Base-by-base conservation (phyloP, 2,888 invertebrate genomes). In the Celastrina argiolus region DNA sequence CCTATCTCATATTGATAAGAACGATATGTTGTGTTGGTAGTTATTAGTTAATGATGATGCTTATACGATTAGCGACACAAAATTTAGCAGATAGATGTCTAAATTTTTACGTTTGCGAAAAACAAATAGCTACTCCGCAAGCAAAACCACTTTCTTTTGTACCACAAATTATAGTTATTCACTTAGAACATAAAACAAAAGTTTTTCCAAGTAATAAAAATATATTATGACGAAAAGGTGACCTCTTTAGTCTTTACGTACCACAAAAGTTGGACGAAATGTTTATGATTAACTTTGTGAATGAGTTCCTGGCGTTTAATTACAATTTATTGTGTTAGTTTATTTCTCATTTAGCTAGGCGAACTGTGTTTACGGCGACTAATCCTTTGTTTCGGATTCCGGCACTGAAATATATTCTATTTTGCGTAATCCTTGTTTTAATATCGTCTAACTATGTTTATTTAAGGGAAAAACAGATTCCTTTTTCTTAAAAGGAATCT, bases 281-380 rank as follows among this genome's bases (percentile, higher is more conserved):
- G 28, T 56, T 39, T 61, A 59, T 61, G 18, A 61, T 61, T 36
- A 39, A 61, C 61, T 61, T 61, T 36, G 26, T 14, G 22, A 61
- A 39, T 61, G 61, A 61, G 61, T 61, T 61, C 18, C 22, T 22
- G 16, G 61, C 34, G 12, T 61, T 61, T 61, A 61, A 61, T 61
- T 61, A 39, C 34, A 61, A 61, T 61, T 61, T 61, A 61, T 36
- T 36, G 10, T 61, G 39, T 61, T 34, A 36, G 61, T 18, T 61
- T 39, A 61, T 39, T 39, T 39, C 10, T 36, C 58, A 58, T 31
- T 58, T 51, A 22, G 51, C 12, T 12, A 51, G 22, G 12, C 12
- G 22, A 51, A 31, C 6, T 16, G 31, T 16, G n/a, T 58, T 58
- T 31, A 56, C 28, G 56, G 28, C 56, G 56, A 31, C 8, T 28